Percentiles rank a stretch among this genome's conserved stretches.
phyloP scores from a whole-genome alignment of 2,797 vertebrate species.

The Coccyzus lansbergi region DNA sequence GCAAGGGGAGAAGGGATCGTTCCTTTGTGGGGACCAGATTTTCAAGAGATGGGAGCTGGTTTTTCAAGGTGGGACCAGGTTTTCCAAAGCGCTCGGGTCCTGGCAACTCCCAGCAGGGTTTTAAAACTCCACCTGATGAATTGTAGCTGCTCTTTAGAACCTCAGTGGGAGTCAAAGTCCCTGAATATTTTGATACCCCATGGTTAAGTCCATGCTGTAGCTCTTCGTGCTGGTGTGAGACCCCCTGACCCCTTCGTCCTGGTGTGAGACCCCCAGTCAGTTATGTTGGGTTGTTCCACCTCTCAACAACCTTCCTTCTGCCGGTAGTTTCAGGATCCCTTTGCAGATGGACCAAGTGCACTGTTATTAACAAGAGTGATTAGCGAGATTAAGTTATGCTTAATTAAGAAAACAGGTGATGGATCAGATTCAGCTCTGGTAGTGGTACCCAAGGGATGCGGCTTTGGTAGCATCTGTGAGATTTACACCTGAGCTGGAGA shows the following conservation, averaged over 20 bases:
- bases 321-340: not conserved
- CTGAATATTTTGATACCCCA: accelerated
- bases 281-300: not conserved
- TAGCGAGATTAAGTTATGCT: not conserved
- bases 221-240: accelerated
- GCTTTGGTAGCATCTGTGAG: not conserved
- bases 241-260: not conserved
- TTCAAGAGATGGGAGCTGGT: slow-evolving; percentile 54
- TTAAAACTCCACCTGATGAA: not conserved
- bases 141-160: not conserved
- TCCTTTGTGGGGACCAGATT: slow-evolving; percentile 18
- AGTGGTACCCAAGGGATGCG: not conserved
- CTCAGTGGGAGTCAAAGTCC: not conserved
- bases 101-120: not conserved
- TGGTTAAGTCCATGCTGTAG: accelerated
- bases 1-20: not conserved
- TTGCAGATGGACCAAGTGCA: not conserved
- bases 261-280: accelerated
- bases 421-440: not conserved
- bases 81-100: not conserved
- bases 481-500: not conserved
- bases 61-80: slow-evolving; percentile 45
- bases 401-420: not conserved
- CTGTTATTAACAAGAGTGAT: not conserved
- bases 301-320: not conserved